Base-by-base conservation (phyloP, 2,888 invertebrate genomes). In the Anarsia innoxiella region DNA sequence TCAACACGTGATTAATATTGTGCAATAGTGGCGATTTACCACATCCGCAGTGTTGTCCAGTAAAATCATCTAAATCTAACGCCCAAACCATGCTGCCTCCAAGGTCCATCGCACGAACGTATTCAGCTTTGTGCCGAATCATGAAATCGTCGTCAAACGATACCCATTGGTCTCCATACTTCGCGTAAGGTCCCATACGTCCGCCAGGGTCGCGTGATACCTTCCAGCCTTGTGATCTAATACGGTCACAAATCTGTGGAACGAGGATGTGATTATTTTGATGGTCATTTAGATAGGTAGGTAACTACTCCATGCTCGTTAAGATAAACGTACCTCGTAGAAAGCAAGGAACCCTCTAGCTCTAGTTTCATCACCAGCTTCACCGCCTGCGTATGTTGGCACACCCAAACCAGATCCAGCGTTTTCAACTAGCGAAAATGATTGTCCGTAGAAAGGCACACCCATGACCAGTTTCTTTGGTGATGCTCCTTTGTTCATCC, bases 31-130 rank as follows among this genome's bases (percentile, higher is more conserved):
- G 95, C 59, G 91, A 93, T 12, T 90, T 88, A 48, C 95, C 95
- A 58, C 95, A 95, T 5, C 88, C 89, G 53, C 95, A 95, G 39
- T 88, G 78, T 38, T 60, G 57, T 48, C 94, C 92, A 45, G 89
- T 90, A 60, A 95, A 95, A 67, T 96, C 95, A 57, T 96, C 95
- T 37, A 95, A 75, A 69, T 95, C 95, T 9, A 95, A 75, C 0
- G 95, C 93, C 95, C 95, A 96, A 12, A 94, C 90, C 95, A 95
- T 95, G 27, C 91, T 91, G 23, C 95, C 95, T 10, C 92, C 95
- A 2, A 96, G 82, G 0, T 90, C 91, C 87, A 93, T 91, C 1
- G 90, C 88, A 42, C 91, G 90, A 4, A 95, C 89, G 57, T 91
- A 95, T 56, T 94, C 91, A 2, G 94, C 90, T 72, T 96, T 96